Base-by-base conservation (phyloP, 2,113 vertebrate genomes). In the Microcebus lehilahytsara region DNA sequence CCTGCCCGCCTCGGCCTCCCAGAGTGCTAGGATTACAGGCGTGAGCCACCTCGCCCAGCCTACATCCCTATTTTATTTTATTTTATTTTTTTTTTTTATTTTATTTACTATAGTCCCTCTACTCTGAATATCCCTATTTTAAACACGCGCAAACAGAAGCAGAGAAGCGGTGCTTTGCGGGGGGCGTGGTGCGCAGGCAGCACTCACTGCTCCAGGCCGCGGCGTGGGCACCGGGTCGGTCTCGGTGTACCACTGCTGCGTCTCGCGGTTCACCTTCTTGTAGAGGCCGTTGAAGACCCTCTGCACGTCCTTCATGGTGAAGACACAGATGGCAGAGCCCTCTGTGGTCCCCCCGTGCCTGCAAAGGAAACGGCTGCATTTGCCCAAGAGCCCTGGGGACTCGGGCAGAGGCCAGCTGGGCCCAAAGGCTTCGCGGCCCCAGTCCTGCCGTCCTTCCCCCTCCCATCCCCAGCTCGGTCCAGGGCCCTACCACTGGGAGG, bases 161-260 rank as follows among this genome's bases (percentile, higher is more conserved):
- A 6, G 34, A 74, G 67, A 79, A 69, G 34, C 75, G 46, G 46
- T 46, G 46, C 7, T 46, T 46, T 46, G 46, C 46, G 46, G 46
- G 46, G 8, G 46, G 46, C 46, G 20, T 2, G 0, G 23, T 11
- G 2, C 6, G 0, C 66, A 0, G 25, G 64, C 16, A 0, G 60
- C 20, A 97, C 99, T 83, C 97, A 99, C 99, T 92, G 98, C 98
- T 98, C 99, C 99, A 0, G 99, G 99, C 69, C 99, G 98, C 1
- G 99, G 99, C 22, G 99, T 99, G 0, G 99, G 99, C 71, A 99
- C 98, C 0, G 98, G 98, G 91, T 99, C 97, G 27, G 99, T 99
- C 98, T 99, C 99, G 0, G 99, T 99, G 98, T 99, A 99, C 99
- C 99, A 99, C 98, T 99, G 99, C 98, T 99, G 99, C 0, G 99